Conservation (phyloP, 1,140 invertebrate genomes). For the Atta colombica region DNA sequence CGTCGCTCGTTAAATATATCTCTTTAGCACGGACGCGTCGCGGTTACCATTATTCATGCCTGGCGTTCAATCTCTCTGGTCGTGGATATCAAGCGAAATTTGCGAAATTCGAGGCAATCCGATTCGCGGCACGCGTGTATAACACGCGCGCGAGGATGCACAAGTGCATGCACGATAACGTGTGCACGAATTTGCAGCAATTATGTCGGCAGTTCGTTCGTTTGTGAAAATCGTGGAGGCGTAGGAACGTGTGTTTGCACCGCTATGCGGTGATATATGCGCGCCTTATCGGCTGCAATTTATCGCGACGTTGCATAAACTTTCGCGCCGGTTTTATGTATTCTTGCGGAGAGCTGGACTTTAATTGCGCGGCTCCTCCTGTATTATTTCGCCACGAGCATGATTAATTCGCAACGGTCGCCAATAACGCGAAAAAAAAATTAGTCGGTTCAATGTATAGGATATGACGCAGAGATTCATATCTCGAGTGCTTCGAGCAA, state of each 20-base stretch:
- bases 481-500: slow-evolving; percentile 14
- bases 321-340: slow-evolving; percentile 28
- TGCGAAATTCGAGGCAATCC: slow-evolving; percentile 3
- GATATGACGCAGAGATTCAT: neutral
- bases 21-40: neutral
- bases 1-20: slow-evolving; percentile 23
- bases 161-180: neutral
- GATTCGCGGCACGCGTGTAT: neutral
- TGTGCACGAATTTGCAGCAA: neutral
- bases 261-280: slow-evolving; percentile 19
- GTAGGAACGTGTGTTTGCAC: neutral
- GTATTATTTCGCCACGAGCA: slow-evolving; percentile 12
- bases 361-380: slow-evolving; percentile 4
- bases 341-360: neutral
- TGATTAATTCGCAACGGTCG: slow-evolving; percentile 7
- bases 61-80: neutral
- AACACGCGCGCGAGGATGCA: neutral
- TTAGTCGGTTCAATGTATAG: neutral
- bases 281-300: slow-evolving; percentile 46
- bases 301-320: slow-evolving; percentile 44
- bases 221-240: slow-evolving; percentile 15
- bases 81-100: neutral
- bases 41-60: neutral
- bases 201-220: neutral
- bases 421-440: neutral